Conservation (phyloP, 2,797 vertebrate genomes). For the Borostomias antarcticus region DNA sequence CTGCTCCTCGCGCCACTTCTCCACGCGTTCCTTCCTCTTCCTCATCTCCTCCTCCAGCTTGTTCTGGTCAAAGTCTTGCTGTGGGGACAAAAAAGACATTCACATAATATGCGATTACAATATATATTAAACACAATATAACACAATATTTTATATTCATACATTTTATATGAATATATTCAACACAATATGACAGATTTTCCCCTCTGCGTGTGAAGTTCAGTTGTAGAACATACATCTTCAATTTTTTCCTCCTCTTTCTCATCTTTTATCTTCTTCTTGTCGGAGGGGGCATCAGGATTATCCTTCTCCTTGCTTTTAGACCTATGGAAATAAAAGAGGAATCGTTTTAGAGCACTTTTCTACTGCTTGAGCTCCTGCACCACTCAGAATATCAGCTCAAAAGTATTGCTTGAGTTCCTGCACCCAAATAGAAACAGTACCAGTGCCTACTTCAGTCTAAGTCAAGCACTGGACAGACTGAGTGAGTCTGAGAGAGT, state of each 20-base stretch:
- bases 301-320: constrained; percentile 92
- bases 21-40: constrained; percentile 97
- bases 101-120: not conserved
- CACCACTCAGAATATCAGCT: too few relatives aligned
- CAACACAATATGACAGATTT: not conserved
- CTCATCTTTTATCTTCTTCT: constrained; percentile 96
- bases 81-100: not conserved
- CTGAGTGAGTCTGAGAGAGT: too few relatives aligned
- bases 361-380: too few relatives aligned
- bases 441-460: too few relatives aligned
- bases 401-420: too few relatives aligned
- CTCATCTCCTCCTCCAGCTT: constrained; percentile 99
- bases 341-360: too few relatives aligned
- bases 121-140: too few relatives aligned
- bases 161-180: not conserved
- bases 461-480: too few relatives aligned
- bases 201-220: not conserved
- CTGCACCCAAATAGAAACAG: too few relatives aligned
- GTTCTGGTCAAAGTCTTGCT: constrained; percentile 98
- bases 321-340: constrained; percentile 76
- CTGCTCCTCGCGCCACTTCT: constrained; percentile 98
- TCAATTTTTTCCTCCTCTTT: constrained; percentile 96
- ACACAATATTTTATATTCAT: too few relatives aligned
- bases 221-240: constrained; percentile 76
- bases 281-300: constrained; percentile 85